phyloP scores from a whole-genome alignment of 1,140 invertebrate species.

The Himalopsyche phryganea region DNA sequence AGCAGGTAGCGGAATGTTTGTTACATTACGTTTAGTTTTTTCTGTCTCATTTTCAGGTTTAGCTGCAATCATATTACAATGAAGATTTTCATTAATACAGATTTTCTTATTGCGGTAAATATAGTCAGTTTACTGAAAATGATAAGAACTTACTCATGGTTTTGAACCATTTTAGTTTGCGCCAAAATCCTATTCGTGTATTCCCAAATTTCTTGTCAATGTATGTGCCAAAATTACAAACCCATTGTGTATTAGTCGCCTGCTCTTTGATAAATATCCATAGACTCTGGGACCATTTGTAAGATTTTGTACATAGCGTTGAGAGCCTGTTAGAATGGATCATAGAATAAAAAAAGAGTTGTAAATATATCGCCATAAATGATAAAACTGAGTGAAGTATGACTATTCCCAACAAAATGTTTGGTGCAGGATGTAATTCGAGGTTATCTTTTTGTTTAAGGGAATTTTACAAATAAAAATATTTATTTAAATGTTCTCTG shows the following conservation, averaged over 20 bases:
- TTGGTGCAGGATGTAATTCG: too few species aligned
- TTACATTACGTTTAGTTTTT: conserved; percentile 45
- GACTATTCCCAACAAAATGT: too few species aligned
- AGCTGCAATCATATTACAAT: conserved; percentile 11
- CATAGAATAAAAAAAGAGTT: too few species aligned
- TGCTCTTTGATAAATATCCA: conserved; percentile 35
- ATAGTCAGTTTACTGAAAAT: too few species aligned
- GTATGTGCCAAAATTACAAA: conserved; percentile 50
- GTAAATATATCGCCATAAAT: too few species aligned
- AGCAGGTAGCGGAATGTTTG: conserved; percentile 79
- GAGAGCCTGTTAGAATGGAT: conserved; percentile 39
- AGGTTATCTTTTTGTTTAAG: too few species aligned
- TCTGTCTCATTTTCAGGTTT: conserved; percentile 42
- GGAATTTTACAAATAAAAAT: too few species aligned
- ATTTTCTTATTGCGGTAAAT: too few species aligned
- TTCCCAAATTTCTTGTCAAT: conserved; percentile 59
- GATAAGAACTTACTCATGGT: conserved; percentile 12
- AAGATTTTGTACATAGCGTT: conserved; percentile 48
- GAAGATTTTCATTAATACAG: neutral
- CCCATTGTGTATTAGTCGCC: conserved; percentile 45
- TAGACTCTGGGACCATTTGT: conserved; percentile 45
- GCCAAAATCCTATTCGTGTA: conserved; percentile 60
- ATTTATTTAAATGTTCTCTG: too few species aligned
- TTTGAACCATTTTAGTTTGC: conserved; percentile 56
- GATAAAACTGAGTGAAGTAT: too few species aligned